Conservation (phyloP, 2,888 invertebrate species). For the Limnephilus marmoratus region DNA sequence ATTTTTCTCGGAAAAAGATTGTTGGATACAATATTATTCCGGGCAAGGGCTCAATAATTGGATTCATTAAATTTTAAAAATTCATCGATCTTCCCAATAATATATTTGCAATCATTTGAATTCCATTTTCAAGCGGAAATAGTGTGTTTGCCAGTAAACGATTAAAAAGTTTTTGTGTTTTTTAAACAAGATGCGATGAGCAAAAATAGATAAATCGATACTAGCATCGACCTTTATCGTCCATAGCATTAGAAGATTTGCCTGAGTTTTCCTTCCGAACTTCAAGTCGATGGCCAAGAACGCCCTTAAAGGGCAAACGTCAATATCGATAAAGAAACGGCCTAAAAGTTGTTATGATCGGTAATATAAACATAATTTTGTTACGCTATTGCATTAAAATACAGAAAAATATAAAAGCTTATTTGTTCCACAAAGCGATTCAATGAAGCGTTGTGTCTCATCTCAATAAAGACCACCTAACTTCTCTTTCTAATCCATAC, state of each 20-base stretch:
- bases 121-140: too few relatives aligned
- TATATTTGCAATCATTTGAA: too few relatives aligned
- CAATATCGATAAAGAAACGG: neutral
- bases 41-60: too few relatives aligned
- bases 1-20: too few relatives aligned
- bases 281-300: neutral
- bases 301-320: neutral
- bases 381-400: neutral
- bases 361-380: neutral
- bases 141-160: too few relatives aligned
- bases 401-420: neutral
- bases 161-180: too few relatives aligned
- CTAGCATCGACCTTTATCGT: neutral
- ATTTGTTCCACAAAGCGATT: slow-evolving; percentile 10
- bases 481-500: neutral
- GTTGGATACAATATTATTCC: too few relatives aligned
- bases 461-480: neutral
- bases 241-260: neutral
- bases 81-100: too few relatives aligned
- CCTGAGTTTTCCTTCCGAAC: neutral
- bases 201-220: neutral
- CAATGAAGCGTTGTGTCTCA: neutral
- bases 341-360: neutral
- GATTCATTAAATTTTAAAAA: too few relatives aligned
- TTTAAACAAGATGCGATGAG: too few relatives aligned